These are phyloP conservation scores for Ochropleura plecta DNA, from an alignment of 2,888 invertebrate genomes.

Conservation along the genomic window DNA sequence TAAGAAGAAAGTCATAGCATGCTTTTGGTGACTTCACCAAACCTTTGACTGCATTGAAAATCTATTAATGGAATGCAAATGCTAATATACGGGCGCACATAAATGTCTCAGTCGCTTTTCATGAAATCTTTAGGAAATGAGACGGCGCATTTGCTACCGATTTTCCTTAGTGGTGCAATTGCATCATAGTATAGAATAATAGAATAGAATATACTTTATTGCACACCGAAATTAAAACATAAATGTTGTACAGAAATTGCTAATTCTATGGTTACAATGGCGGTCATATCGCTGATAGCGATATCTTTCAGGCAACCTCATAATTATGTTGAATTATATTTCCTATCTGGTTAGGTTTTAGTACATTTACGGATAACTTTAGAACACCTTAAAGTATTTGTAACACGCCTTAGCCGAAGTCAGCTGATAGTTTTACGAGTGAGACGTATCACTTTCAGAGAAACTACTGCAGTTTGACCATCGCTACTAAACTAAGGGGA, in stretches of 20 bases:
- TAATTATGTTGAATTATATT: not conserved
- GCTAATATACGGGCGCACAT: not conserved
- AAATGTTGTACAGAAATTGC: too few relatives aligned
- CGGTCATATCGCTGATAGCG: too few relatives aligned
- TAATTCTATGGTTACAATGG: too few relatives aligned
- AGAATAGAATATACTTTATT: too few relatives aligned
- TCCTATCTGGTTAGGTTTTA: not conserved
- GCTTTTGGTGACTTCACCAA: not conserved
- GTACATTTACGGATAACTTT: not conserved
- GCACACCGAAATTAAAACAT: too few relatives aligned
- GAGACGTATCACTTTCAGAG: conserved; percentile 46
- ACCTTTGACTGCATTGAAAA: not conserved
- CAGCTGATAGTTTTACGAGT: conserved; percentile 46
- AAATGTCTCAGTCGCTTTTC: not conserved
- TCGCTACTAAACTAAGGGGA: conserved; percentile 34
- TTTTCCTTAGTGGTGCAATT: conserved; percentile 1
- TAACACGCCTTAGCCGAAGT: conserved; percentile 8
- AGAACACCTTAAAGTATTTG: conserved; percentile 23
- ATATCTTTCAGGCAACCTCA: too few relatives aligned
- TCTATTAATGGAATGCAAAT: conserved; percentile 6
- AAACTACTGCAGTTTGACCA: conserved; percentile 49
- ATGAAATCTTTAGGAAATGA: conserved; percentile 10
- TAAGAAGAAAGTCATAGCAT: too few relatives aligned
- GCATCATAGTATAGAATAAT: not conserved
- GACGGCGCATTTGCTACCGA: not conserved